A percentile compares a stretch with the other conserved stretches of the same genome.
These are phyloP conservation scores for Dermochelys coriacea DNA, from an alignment of 2,797 vertebrate species.

Conservation along the genomic window DNA sequence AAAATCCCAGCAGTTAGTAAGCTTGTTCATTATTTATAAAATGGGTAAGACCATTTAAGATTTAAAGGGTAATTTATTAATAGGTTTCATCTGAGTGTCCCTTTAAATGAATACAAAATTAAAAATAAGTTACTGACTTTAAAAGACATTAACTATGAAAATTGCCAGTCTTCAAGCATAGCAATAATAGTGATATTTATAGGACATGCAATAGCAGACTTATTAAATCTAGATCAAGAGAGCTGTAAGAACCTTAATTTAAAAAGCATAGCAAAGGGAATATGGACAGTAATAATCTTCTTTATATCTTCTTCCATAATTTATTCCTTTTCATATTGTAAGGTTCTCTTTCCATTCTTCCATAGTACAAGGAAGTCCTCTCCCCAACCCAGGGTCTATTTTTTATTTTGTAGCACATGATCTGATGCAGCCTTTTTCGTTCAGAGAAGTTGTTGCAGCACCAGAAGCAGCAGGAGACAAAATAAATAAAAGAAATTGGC, in stretches of 20 bases:
- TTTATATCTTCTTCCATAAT: background rate
- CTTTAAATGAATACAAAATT: background rate
- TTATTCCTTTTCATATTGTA: background rate
- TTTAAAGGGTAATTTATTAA: conserved; percentile 6
- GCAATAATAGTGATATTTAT: background rate
- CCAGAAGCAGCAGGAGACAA: background rate
- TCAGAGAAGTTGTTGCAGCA: background rate
- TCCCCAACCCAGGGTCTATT: background rate
- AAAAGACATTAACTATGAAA: background rate
- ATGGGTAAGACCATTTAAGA: background rate
- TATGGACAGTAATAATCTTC: background rate
- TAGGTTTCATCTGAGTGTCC: background rate
- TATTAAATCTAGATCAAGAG: conserved; percentile 4
- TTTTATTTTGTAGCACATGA: background rate
- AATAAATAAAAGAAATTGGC: background rate
- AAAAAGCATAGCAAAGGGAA: background rate
- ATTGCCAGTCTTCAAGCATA: background rate
- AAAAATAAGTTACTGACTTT: background rate
- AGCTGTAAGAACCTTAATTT: background rate
- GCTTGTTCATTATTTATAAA: background rate
- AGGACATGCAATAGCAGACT: background rate
- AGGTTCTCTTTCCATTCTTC: background rate
- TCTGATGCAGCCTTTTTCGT: background rate
- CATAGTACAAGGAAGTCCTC: background rate
- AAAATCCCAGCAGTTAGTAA: background rate